Percentiles rank a stretch among this genome's conserved stretches.
These are phyloP conservation scores for Micronycteris hirsuta DNA, from an alignment of 2,113 vertebrate genomes.

Conservation along the genomic window DNA sequence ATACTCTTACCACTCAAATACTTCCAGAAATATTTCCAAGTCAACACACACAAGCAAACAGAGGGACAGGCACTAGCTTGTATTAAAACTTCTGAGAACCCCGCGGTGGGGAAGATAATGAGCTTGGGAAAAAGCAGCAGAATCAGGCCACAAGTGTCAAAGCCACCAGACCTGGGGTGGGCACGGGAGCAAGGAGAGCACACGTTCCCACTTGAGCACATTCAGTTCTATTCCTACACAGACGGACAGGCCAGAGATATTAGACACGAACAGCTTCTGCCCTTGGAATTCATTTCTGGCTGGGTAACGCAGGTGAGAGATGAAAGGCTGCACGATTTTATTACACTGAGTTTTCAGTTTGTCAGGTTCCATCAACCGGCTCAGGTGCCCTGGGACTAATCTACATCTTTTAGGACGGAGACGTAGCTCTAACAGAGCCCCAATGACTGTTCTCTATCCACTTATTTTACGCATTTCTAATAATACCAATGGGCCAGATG, in stretches of 20 bases:
- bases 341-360: conserved; percentile 35
- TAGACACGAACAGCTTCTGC: not conserved
- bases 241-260: not conserved
- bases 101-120: not conserved
- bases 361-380: conserved; percentile 51
- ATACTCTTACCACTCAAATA: not conserved
- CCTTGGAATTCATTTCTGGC: not conserved
- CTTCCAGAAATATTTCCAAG: not conserved
- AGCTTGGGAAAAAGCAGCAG: not conserved
- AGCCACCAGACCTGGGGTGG: not conserved
- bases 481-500: not conserved
- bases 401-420: conserved; percentile 9
- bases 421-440: not conserved
- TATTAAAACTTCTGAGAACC: not conserved
- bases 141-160: not conserved
- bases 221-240: fast-evolving
- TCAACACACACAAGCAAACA: conserved; percentile 6
- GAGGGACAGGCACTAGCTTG: not conserved
- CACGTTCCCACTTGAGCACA: fast-evolving
- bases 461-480: not conserved
- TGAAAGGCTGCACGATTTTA: conserved; percentile 61
- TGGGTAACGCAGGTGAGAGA: conserved; percentile 22
- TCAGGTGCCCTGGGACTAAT: conserved; percentile 38
- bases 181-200: not conserved
- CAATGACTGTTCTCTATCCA: fast-evolving